phyloP scores from a whole-genome alignment of 1,140 invertebrate species.

The Cryptotermes secundus region DNA sequence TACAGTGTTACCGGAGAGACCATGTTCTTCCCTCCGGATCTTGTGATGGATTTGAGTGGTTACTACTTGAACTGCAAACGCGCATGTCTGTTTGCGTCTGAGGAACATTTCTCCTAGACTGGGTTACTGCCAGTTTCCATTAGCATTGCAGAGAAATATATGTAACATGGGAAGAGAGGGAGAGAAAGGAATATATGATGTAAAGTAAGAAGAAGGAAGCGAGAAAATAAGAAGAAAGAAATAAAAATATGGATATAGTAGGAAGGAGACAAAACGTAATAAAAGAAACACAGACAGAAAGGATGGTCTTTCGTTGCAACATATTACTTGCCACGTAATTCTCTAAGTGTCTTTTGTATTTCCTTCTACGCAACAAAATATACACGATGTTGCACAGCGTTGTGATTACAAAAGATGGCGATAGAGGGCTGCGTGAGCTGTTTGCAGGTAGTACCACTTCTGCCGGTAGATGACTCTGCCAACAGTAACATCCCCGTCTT shows the following conservation, averaged over 20 bases:
- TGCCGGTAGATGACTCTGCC: too few relatives aligned
- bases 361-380: too few relatives aligned
- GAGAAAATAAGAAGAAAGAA: background rate
- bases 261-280: background rate
- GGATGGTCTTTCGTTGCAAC: too few relatives aligned
- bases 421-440: too few relatives aligned
- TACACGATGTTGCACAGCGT: too few relatives aligned
- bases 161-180: background rate
- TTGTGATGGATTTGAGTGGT: slow-evolving; percentile 5
- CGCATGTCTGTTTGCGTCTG: background rate
- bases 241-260: background rate
- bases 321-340: too few relatives aligned
- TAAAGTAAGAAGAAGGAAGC: background rate
- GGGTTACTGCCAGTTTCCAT: background rate
- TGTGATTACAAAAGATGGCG: too few relatives aligned
- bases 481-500: too few relatives aligned
- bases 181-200: background rate
- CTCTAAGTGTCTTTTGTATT: too few relatives aligned
- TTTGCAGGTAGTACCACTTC: too few relatives aligned
- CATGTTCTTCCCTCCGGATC: background rate
- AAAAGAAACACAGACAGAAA: background rate
- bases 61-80: background rate
- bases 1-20: background rate
- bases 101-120: background rate
- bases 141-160: background rate